phyloP scores from a whole-genome alignment of 1,140 invertebrate genomes.

The Musca domestica region DNA sequence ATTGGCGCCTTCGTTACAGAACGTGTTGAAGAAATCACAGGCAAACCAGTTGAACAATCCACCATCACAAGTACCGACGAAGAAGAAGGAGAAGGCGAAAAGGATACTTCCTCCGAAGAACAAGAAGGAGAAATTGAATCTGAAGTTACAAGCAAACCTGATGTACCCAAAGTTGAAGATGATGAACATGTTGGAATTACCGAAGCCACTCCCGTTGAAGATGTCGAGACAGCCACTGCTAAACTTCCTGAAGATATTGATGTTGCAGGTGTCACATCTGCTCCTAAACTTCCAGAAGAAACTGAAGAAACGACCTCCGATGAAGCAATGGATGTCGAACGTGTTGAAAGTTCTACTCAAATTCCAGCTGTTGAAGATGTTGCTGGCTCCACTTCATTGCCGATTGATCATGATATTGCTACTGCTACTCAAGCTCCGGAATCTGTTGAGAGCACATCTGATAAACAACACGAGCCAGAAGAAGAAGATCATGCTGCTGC shows the following conservation, averaged over 20 bases:
- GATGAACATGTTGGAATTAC: background rate
- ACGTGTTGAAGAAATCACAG: constrained; percentile 16
- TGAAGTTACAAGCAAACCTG: background rate
- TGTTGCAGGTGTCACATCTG: background rate
- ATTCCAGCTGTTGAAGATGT: background rate
- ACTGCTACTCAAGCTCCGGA: too few relatives aligned
- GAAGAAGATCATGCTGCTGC: background rate
- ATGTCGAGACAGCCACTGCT: constrained; percentile 6
- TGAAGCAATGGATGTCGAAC: background rate
- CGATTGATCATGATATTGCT: too few relatives aligned
- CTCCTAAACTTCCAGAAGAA: background rate
- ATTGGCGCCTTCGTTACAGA: constrained; percentile 28
- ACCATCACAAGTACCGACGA: background rate
- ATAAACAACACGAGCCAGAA: background rate
- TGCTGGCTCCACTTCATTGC: too few relatives aligned
- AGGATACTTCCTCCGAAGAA: constrained; percentile 24
- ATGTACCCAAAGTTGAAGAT: background rate
- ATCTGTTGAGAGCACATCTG: too few relatives aligned
- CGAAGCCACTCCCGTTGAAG: background rate
- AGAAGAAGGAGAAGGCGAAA: background rate
- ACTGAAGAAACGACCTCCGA: background rate
- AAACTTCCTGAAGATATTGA: background rate
- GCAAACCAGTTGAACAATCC: background rate
- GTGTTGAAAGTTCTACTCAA: background rate
- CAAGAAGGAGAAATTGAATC: constrained; percentile 17